These are phyloP conservation scores for Pyrrhia umbra DNA, from an alignment of 2,888 invertebrate species.

Conservation along the genomic window DNA sequence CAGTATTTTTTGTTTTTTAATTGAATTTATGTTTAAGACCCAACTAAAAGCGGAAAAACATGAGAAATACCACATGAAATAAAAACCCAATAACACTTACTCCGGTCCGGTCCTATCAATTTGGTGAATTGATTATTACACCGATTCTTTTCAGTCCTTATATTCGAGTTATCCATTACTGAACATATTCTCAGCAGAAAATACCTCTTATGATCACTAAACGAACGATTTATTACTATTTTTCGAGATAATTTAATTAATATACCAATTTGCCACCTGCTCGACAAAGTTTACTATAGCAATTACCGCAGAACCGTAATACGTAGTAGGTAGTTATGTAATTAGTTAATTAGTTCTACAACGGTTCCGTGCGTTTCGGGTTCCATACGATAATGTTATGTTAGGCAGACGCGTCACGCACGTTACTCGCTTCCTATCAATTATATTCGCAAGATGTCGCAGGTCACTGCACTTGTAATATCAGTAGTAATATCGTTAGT, in stretches of 20 bases:
- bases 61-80: too few species aligned
- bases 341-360: slow-evolving; percentile 50
- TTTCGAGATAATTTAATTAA: neutral
- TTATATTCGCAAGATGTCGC: slow-evolving; percentile 33
- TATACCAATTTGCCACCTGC: slow-evolving; percentile 20
- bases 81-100: too few species aligned
- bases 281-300: slow-evolving; percentile 29
- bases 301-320: slow-evolving; percentile 30
- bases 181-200: neutral
- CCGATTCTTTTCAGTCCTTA: too few species aligned
- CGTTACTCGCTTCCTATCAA: slow-evolving; percentile 21
- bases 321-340: slow-evolving; percentile 30
- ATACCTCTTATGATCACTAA: neutral
- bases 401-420: slow-evolving; percentile 28
- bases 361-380: slow-evolving; percentile 24
- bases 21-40: too few species aligned
- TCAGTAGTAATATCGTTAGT: neutral
- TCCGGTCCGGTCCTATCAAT: too few species aligned
- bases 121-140: too few species aligned
- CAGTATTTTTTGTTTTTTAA: too few species aligned
- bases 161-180: too few species aligned
- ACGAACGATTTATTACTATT: neutral
- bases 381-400: slow-evolving; percentile 32
- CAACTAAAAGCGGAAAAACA: too few species aligned
- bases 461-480: slow-evolving; percentile 7